Evolutionary conservation across 2,113 vertebrate species (phyloP), one percentile per base, ranked within the genome.

Genomic region (Hiodon tergisus): DNA sequence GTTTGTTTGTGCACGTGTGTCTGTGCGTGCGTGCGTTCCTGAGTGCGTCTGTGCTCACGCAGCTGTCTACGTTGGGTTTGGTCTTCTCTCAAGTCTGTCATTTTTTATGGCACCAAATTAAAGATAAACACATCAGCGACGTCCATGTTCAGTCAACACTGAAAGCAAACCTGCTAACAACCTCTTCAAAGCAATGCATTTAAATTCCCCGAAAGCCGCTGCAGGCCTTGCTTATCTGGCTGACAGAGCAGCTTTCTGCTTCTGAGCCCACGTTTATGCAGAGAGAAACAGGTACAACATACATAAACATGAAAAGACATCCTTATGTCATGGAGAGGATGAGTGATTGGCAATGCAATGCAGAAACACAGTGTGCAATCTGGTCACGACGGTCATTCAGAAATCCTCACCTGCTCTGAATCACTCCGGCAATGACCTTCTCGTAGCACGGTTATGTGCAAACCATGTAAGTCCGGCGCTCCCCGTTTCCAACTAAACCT

Each of bases 401-500:
- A 31, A 31, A 31, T 31, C 31, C 31, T 31, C 31, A 31, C 31
- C 31, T 31, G 31, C 31, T 0, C 31, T 67, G 74, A 81, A 81
- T 82, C 73, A 55, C 70, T 77, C 61, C 55, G 46, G 59, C 78
- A 68, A 77, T 70, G 53, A 58, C 52, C 54, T 3, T 1, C 57
- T 51, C 5, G 0, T 48, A 48, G 67, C 67, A 65, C 67, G 48
- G 60, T 17, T 69, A 50, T 69, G 79, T 53, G 69, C 60, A 81
- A 78, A 78, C 71, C 62, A 77, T 17, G 48, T 80, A 71, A 65
- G 74, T 54, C 79, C 74, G 7, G 67, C 14, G 53, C 76, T 60
- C 9, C 4, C 1, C 57, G 51, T 72, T 74, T 59, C 52, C 73
- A 9, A 16, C 31, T 50, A 55, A 76, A 77, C 66, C 66, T 67